phyloP scores from a whole-genome alignment of 2,797 vertebrate genomes.

The Meriones psammophilus region DNA sequence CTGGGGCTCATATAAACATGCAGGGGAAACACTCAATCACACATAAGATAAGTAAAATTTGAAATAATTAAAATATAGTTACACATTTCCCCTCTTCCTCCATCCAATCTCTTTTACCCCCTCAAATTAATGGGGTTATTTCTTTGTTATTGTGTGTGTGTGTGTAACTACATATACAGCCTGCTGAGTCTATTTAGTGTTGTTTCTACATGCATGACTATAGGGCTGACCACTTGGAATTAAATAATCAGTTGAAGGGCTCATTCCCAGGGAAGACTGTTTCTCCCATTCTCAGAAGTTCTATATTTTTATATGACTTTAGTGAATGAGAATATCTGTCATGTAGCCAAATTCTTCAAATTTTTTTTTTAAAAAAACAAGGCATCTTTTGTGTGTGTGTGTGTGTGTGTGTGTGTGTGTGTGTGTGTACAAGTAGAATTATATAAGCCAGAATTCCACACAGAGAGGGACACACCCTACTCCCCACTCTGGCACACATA shows the following conservation, averaged over 20 bases:
- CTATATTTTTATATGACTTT: neutral
- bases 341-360: slow-evolving; percentile 13
- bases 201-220: neutral
- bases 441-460: neutral
- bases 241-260: too few relatives aligned
- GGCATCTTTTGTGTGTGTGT: neutral
- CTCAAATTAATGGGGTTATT: neutral
- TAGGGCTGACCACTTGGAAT: neutral
- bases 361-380: slow-evolving; percentile 13
- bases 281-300: neutral
- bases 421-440: neutral
- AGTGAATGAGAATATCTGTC: neutral
- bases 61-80: neutral
- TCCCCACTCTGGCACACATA: too few relatives aligned
- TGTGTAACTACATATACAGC: too few relatives aligned
- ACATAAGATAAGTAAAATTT: neutral
- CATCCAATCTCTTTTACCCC: neutral
- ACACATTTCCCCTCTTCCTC: neutral
- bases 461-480: neutral
- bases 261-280: neutral
- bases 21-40: neutral
- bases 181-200: neutral
- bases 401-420: neutral
- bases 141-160: neutral
- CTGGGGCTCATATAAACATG: neutral